These are phyloP conservation scores for Drosophila sp. DNA, from an alignment of 1,140 invertebrate genomes.

Conservation along the genomic window DNA sequence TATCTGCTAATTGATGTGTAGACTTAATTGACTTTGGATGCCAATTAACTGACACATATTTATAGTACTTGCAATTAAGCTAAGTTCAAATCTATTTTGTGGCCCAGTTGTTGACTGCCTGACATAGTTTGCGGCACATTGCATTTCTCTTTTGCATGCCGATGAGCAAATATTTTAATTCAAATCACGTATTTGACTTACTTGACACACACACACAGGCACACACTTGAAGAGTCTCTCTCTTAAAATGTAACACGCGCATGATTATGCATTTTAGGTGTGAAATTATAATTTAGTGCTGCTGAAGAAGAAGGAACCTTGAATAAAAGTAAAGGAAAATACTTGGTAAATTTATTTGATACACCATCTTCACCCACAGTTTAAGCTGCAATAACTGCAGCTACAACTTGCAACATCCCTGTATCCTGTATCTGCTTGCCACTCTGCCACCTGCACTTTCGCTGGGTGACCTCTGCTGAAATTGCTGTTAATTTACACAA, in stretches of 20 bases:
- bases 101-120: constrained; percentile 27
- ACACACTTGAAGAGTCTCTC: constrained; percentile 1
- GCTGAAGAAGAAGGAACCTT: constrained; percentile 56
- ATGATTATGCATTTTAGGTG: constrained; percentile 78
- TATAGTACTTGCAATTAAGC: constrained; percentile 21
- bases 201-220: constrained; percentile 47
- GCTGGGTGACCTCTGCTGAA: constrained; percentile 58
- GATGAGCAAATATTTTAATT: constrained; percentile 68
- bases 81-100: constrained; percentile 34
- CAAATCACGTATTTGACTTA: constrained; percentile 74
- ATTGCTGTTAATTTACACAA: constrained; percentile 83
- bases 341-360: too few relatives aligned
- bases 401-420: constrained; percentile 32
- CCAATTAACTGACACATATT: constrained; percentile 8
- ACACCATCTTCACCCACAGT: not conserved
- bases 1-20: not conserved
- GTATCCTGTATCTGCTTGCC: not conserved
- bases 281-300: constrained; percentile 65
- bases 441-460: constrained; percentile 52
- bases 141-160: constrained; percentile 26
- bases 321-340: constrained; percentile 27
- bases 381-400: constrained; percentile 11
- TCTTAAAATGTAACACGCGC: constrained; percentile 35
- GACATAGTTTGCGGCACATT: constrained; percentile 56
- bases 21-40: constrained; percentile 12